These are phyloP conservation scores for Notospermus geniculatus DNA, from an alignment of 1,140 invertebrate genomes.

Conservation along the genomic window DNA sequence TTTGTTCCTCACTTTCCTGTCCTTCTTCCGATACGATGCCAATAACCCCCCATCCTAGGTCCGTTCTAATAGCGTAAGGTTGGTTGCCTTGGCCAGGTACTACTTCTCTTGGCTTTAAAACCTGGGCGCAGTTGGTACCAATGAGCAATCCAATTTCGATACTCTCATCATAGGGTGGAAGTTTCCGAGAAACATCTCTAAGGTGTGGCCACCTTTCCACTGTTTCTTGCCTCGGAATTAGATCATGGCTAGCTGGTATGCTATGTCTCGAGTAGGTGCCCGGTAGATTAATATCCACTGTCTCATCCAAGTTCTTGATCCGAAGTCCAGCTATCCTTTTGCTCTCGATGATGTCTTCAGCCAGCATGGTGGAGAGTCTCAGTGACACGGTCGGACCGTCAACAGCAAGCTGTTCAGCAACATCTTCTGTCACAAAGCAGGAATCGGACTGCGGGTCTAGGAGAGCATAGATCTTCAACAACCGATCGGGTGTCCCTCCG, in stretches of 20 bases:
- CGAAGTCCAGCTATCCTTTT: conserved; percentile 14
- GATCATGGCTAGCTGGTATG: conserved; percentile 22
- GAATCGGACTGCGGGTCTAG: conserved; percentile 27
- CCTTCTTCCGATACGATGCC: background rate
- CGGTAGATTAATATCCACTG: conserved; percentile 6
- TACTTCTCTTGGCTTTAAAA: conserved; percentile 17
- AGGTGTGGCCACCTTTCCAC: conserved; percentile 15
- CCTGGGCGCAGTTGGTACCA: conserved; percentile 17
- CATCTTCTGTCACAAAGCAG: conserved; percentile 19
- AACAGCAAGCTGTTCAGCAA: conserved; percentile 9
- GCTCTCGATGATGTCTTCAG: conserved; percentile 17
- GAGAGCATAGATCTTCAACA: conserved; percentile 23
- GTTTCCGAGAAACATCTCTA: background rate
- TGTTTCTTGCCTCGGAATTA: conserved; percentile 17
- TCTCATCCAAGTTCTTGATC: conserved; percentile 10
- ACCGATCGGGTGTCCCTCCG: too few species aligned
- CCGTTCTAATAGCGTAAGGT: conserved; percentile 18
- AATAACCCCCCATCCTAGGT: conserved; percentile 21
- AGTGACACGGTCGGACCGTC: conserved; percentile 12
- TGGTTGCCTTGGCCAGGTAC: conserved; percentile 10
- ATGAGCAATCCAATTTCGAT: conserved; percentile 21
- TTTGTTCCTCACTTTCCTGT: background rate
- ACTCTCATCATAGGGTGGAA: background rate
- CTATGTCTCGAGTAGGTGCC: conserved; percentile 14
- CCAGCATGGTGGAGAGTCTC: conserved; percentile 16